Conservation (phyloP, 2,797 vertebrate genomes). For the Borostomias antarcticus region DNA sequence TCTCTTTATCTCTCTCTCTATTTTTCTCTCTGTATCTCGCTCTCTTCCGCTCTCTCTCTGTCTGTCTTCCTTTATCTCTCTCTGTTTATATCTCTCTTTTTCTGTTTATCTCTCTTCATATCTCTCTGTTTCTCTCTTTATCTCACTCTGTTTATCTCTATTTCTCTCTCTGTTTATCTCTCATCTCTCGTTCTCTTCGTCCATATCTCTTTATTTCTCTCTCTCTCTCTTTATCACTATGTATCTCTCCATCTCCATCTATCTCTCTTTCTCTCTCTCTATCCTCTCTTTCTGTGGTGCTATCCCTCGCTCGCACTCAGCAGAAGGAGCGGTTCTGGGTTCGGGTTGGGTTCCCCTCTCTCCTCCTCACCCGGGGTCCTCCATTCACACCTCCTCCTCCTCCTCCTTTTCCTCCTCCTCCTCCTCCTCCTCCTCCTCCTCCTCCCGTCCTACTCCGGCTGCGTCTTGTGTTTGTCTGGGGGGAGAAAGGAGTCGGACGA, state of each 20-base stretch:
- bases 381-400: not conserved
- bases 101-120: slow-evolving; percentile 1
- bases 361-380: not conserved
- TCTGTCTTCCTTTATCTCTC: not conserved
- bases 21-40: not conserved
- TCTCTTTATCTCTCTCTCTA: not conserved
- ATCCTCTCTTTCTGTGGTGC: not conserved
- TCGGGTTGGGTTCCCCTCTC: not conserved
- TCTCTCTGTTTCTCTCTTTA: not conserved
- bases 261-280: not conserved
- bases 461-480: slow-evolving; percentile 1
- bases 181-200: slow-evolving; percentile 31
- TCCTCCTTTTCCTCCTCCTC: not conserved
- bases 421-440: not conserved
- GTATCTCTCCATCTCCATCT: slow-evolving; percentile 15
- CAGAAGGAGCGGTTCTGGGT: not conserved
- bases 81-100: slow-evolving; percentile 18
- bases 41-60: not conserved
- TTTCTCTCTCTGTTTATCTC: slow-evolving; percentile 43
- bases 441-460: not conserved
- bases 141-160: slow-evolving; percentile 29
- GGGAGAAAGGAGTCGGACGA: not conserved
- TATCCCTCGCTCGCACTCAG: slow-evolving; percentile 4
- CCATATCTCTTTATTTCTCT: slow-evolving; percentile 6
- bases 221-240: slow-evolving; percentile 8